Evolutionary conservation across 2,888 invertebrate genomes (phyloP), one percentile per base, ranked within the genome.

Genomic region (Deilephila elpenor): DNA sequence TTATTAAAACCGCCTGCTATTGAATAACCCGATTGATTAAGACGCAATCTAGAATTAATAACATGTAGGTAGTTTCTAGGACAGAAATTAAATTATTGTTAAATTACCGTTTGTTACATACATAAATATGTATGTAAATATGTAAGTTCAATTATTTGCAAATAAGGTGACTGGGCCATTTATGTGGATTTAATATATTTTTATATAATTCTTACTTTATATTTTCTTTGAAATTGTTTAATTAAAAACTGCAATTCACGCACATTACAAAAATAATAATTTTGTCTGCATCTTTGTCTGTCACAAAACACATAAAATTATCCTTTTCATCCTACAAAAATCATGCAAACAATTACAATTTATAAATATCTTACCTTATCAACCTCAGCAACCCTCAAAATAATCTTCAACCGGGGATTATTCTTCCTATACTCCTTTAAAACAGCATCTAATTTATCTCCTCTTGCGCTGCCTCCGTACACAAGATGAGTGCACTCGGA

Each of bases 401-500:
- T 87, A 78, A 96, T 91, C 88, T 96, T 96, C 79, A 95, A 87
- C 74, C 93, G 89, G 37, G 95, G 94, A 76, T 93, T 92, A 75
- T 86, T 88, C 78, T 93, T 93, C 82, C 92, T 92, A 79, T 95
- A 92, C 77, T 91, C 93, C 84, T 95, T 95, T 79, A 94, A 81
- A 60, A 94, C 73, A 37, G 82, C 81, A 44, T 93, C 93, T 72
- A 95, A 89, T 75, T 93, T 91, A 6, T 93, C 92, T 77, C 92
- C 94, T 78, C 93, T 89, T 73, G 90, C 90, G 77, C 89, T 86
- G 72, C 95, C 95, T 72, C 91, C 83, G 84, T 95, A 94, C 67
- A 95, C 93, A 75, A 95, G 86, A 83, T 95, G 95, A 74, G 95
- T 95, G 82, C 95, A 95, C 88, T 95, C 94, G 79, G 91, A 85